Evolutionary conservation across 1,140 invertebrate species (phyloP), one percentile per base, ranked within the genome.

Genomic region (Drosophila mojavensis): DNA sequence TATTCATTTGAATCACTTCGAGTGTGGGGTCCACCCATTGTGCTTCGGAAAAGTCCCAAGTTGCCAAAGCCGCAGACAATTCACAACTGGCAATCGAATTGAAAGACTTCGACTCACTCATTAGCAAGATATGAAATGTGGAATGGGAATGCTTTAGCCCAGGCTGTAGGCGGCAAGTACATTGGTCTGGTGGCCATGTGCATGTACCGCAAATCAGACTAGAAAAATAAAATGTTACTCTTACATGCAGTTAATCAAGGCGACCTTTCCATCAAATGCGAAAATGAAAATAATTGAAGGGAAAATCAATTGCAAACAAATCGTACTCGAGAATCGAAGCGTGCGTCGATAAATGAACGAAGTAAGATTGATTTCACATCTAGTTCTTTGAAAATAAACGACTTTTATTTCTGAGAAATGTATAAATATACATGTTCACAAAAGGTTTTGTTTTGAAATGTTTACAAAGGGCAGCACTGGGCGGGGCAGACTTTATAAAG

Each of bases 1-100:
- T 62, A 60, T 60, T 54, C 39, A 67, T 67, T 72, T 11, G 54
- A 59, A 41, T 33, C 50, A 28, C 17, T 59, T 45, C 10, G 26
- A 43, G 26, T 39, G 10, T 17, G 51, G 11, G 33, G 41, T 26
- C 11, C 2, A 11, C 17, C 39, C 24, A 30, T 41, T 45, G 55
- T 36, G 7, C 24, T 26, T 55, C 17, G 39, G 11, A 20, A 39
- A 55, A 55, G 53, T 17, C 20, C 33, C 33, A 11, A 17, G 51
- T 54, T 54, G 28, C 1, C 30, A 13, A 55, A 17, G 5, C 5
- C 17, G 4, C 17, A 36, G 53, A 55, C n/a, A 55, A 39, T 33
- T 20, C 1, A 5, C 4, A 50, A 24, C 6, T 13, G 20, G 47
- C 10, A 50, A 50, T 50, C 20, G 20, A 50, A 50, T 26, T 51